A percentile compares a stretch with the other conserved stretches of the same genome.
These are phyloP conservation scores for Pangasius djambal DNA, from an alignment of 2,797 vertebrate species.

Conservation along the genomic window DNA sequence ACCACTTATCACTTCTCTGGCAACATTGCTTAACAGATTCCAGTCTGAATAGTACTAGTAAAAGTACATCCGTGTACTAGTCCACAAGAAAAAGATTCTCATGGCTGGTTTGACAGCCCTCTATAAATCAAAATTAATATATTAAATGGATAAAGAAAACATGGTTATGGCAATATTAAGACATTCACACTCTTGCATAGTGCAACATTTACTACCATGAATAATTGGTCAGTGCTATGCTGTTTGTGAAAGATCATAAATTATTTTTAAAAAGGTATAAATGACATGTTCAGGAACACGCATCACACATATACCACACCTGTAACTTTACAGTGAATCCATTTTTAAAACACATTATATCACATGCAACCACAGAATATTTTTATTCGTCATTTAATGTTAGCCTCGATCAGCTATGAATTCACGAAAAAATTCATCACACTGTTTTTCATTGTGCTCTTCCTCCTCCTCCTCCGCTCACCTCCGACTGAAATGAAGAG, in stretches of 20 bases:
- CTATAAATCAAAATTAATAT: too few species aligned
- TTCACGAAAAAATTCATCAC: background rate
- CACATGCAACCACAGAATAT: background rate
- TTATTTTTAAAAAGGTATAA: too few species aligned
- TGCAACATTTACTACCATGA: background rate
- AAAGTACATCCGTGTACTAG: too few species aligned
- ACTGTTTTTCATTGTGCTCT: background rate
- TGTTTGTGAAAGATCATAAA: too few species aligned
- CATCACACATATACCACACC: too few species aligned
- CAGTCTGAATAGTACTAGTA: too few species aligned
- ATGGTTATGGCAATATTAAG: too few species aligned
- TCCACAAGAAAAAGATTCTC: too few species aligned
- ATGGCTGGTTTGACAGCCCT: too few species aligned
- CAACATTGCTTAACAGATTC: background rate
- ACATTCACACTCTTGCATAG: too few species aligned
- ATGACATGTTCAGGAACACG: too few species aligned
- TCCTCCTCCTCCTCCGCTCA: conserved; percentile 59
- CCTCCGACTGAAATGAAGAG: conserved; percentile 91
- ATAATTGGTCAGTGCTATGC: background rate
- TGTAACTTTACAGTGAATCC: background rate
- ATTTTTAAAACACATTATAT: background rate
- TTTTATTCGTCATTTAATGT: background rate
- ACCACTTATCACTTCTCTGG: background rate
- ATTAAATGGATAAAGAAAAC: too few species aligned
- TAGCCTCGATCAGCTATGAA: background rate